These are phyloP conservation scores for Leptosomus discolor DNA, from an alignment of 2,113 vertebrate genomes.

Conservation along the genomic window DNA sequence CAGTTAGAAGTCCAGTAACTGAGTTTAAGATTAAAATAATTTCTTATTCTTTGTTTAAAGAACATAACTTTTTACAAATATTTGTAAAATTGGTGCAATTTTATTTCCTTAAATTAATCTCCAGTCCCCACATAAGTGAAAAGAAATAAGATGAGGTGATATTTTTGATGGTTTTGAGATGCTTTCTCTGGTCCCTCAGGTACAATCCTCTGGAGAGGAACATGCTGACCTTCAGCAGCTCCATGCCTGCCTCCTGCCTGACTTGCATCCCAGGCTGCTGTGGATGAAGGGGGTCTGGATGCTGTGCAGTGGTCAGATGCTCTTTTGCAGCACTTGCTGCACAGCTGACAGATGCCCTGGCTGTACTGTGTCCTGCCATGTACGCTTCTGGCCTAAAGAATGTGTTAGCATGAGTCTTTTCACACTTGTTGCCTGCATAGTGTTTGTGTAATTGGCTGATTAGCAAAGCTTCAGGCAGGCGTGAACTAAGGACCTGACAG, in stretches of 20 bases:
- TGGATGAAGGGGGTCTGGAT: background rate
- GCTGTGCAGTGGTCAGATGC: background rate
- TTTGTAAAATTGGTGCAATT: background rate
- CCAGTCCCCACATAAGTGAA: background rate
- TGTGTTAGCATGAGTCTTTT: background rate
- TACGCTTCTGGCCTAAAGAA: background rate
- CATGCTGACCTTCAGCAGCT: background rate
- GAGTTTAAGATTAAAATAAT: background rate
- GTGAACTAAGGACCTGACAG: background rate
- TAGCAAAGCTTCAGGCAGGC: background rate
- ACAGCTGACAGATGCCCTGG: background rate
- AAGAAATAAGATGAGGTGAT: background rate
- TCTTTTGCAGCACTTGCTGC: background rate
- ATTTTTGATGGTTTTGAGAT: background rate
- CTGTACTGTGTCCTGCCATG: background rate
- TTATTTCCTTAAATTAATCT: background rate
- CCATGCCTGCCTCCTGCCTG: background rate
- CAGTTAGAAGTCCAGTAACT: background rate
- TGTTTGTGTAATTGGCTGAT: background rate
- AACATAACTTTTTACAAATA: fast-evolving
- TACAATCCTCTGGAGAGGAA: background rate
- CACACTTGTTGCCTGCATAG: background rate
- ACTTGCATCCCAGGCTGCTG: background rate
- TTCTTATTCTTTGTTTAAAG: background rate
- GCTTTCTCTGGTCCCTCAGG: background rate